Evolutionary conservation across 2,113 vertebrate species (phyloP), one percentile per base, ranked within the genome.

Genomic region (Drymodes brunneopygia): DNA sequence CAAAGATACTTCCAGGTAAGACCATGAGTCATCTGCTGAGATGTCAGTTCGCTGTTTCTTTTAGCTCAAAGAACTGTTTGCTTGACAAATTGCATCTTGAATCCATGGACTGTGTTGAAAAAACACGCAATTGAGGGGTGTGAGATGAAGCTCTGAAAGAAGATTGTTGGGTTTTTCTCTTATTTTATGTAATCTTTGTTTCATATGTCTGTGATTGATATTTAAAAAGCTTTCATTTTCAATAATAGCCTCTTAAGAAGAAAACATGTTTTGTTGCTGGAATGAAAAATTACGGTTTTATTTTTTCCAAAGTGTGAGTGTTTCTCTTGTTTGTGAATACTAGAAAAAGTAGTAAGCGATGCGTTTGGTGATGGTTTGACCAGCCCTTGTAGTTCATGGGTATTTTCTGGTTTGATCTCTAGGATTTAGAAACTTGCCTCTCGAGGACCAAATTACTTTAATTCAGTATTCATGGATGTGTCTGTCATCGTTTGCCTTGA

Each of bases 401-500:
- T 95, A 8, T 97, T 88, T 96, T 95, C 97, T 97, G 69, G 86
- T 98, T 92, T 97, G 92, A 97, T 97, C 95, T 97, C 82, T 97
- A 99, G 99, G 99, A 98, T 99, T 99, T 98, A 99, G 99, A 96
- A 98, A 98, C 96, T 98, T 99, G 98, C 99, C 99, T 97, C 99
- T 99, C 27, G 99, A 99, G 98, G 99, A 99, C 99, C 99, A 99
- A 98, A 99, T 99, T 98, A 99, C 99, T 96, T 98, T 99, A 98
- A 99, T 99, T 98, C 99, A 99, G 98, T 99, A 99, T 98, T 99
- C 99, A 44, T 99, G 99, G 99, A 99, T 99, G 99, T 99, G 99
- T 98, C 98, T 99, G 38, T 99, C 99, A 85, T 99, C 99, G 36
- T 99, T 99, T 98, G 98, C 99, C 94, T 99, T 99, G 98, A 99